Base-by-base conservation (phyloP, 1,140 invertebrate genomes). In the Drosophila funebris region DNA sequence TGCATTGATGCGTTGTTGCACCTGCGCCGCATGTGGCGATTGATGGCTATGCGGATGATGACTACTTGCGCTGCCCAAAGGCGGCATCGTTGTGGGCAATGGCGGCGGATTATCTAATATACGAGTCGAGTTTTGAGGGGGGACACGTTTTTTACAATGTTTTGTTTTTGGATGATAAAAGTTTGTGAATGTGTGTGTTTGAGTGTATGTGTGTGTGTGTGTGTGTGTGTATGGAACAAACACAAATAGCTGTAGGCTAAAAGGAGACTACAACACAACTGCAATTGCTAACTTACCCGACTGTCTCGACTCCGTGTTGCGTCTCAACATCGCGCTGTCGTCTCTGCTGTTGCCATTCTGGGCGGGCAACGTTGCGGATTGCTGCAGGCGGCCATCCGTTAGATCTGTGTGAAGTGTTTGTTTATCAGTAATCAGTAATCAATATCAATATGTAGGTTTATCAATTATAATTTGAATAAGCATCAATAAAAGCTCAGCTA, bases 11-110 rank as follows among this genome's bases (percentile, higher is more conserved):
- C 88, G 81, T 71, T 90, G 90, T 56, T 90, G 90, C 31, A 92
- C 87, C 37, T 90, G 90, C 22, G 83, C 78, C 62, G 83, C 83
- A 54, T 88, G 72, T 36, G 72, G 46, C 33, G 78, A 36, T 22
- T 69, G 80, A 82, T 82, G 79, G 58, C 61, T 66, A 48, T 88
- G 78, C 18, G 48, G 52, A 64, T 79, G 73, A 56, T 76, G 76
- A 44, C 60, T 50, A 58, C 29, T 73, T 22, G 61, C 52, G 62
- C 80, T 78, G 64, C 85, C 85, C 60, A 89, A 64, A 3, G 91
- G 91, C 66, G 91, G 91, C 84, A 91, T 90, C 56, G 91, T 90
- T 46, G 91, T 80, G 70, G 91, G 91, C 76, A 92, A 82, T 76
- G 91, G 91, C 73, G 91, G 91, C 74, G 91, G 90, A 83, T 91